Conservation (phyloP, 2,797 vertebrate genomes). For the Amphiprion clarkii region DNA sequence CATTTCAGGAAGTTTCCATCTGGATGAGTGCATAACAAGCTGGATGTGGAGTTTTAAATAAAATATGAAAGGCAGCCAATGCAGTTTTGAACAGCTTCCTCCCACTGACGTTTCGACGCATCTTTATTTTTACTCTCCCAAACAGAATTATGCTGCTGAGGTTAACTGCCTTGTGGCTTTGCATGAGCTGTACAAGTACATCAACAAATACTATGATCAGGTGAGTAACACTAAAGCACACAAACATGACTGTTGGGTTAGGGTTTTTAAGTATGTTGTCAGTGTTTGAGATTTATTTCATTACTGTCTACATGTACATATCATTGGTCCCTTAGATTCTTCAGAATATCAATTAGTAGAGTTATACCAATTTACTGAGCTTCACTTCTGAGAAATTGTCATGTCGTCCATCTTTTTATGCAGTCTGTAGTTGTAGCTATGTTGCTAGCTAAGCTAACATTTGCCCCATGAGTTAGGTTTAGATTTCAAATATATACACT, state of each 20-base stretch:
- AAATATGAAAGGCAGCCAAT: constrained; percentile 39
- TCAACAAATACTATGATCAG: constrained; percentile 99
- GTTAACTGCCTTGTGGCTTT: constrained; percentile 96
- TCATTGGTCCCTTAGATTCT: no score
- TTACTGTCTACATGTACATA: not conserved
- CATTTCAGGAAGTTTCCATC: constrained; percentile 28
- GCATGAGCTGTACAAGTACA: constrained; percentile 98
- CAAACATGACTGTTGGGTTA: not conserved
- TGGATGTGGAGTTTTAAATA: constrained; percentile 33
- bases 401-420: no score
- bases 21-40: constrained; percentile 15
- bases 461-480: no score
- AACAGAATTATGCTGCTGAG: constrained; percentile 94
- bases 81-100: constrained; percentile 29
- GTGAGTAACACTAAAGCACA: constrained; percentile 78
- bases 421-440: no score
- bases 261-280: not conserved
- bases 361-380: no score
- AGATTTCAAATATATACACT: no score
- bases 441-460: no score
- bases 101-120: constrained; percentile 31
- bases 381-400: no score
- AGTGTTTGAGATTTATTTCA: not conserved
- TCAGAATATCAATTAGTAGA: no score
- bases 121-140: constrained; percentile 54